These are phyloP conservation scores for Palythoa caribaeorum DNA, from an alignment of 92 coral and sea anemone species.

Conservation along the genomic window DNA sequence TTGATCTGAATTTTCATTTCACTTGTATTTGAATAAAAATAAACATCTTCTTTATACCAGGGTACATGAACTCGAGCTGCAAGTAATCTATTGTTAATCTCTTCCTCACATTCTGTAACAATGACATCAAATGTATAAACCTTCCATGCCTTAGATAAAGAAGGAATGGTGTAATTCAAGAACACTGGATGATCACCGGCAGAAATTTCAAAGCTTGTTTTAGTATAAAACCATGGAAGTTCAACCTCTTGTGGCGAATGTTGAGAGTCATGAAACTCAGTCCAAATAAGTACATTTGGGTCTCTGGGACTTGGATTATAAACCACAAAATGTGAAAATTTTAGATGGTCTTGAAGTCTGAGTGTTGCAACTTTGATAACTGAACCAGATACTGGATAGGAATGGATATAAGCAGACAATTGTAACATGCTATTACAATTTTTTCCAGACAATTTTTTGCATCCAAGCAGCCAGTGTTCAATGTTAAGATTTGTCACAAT, in stretches of 20 bases:
- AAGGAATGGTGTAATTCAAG: constrained; percentile 79
- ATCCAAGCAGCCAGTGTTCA: constrained; percentile 79
- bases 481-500: constrained; percentile 65
- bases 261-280: constrained; percentile 65
- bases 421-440: constrained; percentile 64
- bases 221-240: constrained; percentile 79
- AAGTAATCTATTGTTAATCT: constrained; percentile 47
- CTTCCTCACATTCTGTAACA: constrained; percentile 73
- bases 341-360: constrained; percentile 52
- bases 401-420: constrained; percentile 66
- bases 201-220: constrained; percentile 60
- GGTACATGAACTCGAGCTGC: constrained; percentile 87
- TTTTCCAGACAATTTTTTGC: constrained; percentile 71
- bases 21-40: constrained; percentile 65
- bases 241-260: constrained; percentile 60
- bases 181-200: constrained; percentile 67
- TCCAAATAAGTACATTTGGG: constrained; percentile 54
- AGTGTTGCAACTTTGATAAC: constrained; percentile 70
- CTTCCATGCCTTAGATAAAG: constrained; percentile 83
- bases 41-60: constrained; percentile 92
- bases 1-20: constrained; percentile 69
- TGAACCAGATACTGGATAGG: constrained; percentile 62
- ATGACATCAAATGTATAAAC: constrained; percentile 75
- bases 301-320: constrained; percentile 54
- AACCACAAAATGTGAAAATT: constrained; percentile 77